Base-by-base conservation (phyloP, 2,797 vertebrate genomes). In the Pangasius mekongensis region DNA sequence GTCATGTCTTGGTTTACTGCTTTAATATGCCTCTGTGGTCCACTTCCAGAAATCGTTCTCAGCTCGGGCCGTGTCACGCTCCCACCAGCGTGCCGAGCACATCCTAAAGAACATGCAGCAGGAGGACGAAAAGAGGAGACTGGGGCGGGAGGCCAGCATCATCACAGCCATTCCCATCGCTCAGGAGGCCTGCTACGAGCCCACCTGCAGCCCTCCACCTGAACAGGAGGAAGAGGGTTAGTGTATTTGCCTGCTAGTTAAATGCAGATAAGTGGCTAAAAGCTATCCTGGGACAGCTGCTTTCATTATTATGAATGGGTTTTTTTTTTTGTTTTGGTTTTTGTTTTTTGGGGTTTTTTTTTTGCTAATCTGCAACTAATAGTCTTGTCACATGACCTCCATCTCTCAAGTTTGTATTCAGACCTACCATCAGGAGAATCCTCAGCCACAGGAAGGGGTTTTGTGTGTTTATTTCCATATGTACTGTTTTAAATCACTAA, bases 191-290 rank as follows among this genome's bases (percentile, higher is more conserved):
- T 99, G 99, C 93, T 99, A 99, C 0, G 98, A 99, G 91, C 98
- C 99, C 78, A 98, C 97, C 3, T 99, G 98, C 91, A 98, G 98
- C 58, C 98, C 98, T 0, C 98, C 95, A 52, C 97, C 98, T 0
- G 99, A 99, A 93, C 98, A 98, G 87, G 99, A 99, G 92, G 99
- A 99, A 91, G 99, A 99, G 98, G 99, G 99, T 99, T 96, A 91
- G 94, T 49, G 10, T 43, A 2, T 83, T 30, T 67, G 47, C 10
- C 62, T 52, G 2, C 33, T 81, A 30, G 62, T 43, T 16, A 64
- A 47, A 66, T 47, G 7, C 20, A 66, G 20, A 36, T 58, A 4
- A 81, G 20, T 3, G 14, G 1, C 13, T 62, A n/a, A n/a, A 83
- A n/a, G 8, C 10, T 22, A 1, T 36, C 30, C 2, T 81, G 30